Conservation (phyloP, 2,797 vertebrate species). For the Furcifer pardalis region DNA sequence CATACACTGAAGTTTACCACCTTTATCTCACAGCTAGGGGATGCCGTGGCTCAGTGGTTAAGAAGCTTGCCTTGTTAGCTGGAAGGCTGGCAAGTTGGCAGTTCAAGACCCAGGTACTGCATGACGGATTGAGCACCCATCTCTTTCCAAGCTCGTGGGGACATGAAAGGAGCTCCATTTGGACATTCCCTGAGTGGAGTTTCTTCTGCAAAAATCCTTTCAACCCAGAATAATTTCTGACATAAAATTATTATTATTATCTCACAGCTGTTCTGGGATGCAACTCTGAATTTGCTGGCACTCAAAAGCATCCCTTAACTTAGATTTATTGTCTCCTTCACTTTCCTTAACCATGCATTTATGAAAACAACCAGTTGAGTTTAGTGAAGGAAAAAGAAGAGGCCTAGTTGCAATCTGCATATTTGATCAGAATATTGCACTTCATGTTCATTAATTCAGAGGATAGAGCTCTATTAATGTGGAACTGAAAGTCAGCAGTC, state of each 20-base stretch:
- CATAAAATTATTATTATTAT: too few relatives aligned
- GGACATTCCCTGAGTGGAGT: too few relatives aligned
- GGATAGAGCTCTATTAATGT: not conserved
- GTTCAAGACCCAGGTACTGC: too few relatives aligned
- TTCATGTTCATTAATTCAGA: conserved; percentile 22
- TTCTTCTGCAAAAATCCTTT: too few relatives aligned
- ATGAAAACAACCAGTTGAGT: not conserved
- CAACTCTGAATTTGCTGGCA: not conserved
- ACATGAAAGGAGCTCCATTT: too few relatives aligned
- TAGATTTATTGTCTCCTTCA: not conserved
- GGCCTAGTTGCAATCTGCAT: not conserved
- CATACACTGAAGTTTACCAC: not conserved
- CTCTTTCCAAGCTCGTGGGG: too few relatives aligned
- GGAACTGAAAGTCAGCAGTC: not conserved
- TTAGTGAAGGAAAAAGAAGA: not conserved
- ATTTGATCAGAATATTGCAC: not conserved
- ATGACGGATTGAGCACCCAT: too few relatives aligned
- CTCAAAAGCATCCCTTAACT: not conserved
- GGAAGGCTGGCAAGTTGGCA: too few relatives aligned
- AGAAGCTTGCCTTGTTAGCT: too few relatives aligned
- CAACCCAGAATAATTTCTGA: too few relatives aligned
- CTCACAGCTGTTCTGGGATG: too few relatives aligned
- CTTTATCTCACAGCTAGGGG: not conserved
- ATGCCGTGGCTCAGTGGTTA: too few relatives aligned
- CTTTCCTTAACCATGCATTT: not conserved